These are phyloP conservation scores for Limnephilus lunatus DNA, from an alignment of 2,888 invertebrate genomes.

Conservation along the genomic window DNA sequence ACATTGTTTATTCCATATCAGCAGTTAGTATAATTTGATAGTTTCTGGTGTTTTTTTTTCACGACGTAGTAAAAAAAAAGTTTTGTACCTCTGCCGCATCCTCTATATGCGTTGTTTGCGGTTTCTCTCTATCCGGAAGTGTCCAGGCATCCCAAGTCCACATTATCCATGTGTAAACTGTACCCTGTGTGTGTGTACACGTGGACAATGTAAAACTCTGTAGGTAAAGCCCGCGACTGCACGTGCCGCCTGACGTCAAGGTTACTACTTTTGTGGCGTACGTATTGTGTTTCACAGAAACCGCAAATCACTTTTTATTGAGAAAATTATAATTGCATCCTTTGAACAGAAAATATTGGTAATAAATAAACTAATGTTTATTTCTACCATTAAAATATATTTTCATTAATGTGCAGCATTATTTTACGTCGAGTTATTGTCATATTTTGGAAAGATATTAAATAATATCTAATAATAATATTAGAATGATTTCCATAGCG, in stretches of 20 bases:
- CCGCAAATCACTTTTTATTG: conserved; percentile 13
- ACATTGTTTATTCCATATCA: too few species aligned
- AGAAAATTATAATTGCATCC: background rate
- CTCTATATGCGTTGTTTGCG: conserved; percentile 13
- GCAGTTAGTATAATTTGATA: too few species aligned
- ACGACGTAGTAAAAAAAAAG: background rate
- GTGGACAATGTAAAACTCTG: background rate
- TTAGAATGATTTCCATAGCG: too few species aligned
- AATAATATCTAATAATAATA: too few species aligned
- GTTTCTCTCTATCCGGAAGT: conserved; percentile 21
- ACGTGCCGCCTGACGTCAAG: background rate
- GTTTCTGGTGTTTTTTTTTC: background rate
- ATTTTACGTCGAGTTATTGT: too few species aligned
- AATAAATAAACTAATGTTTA: background rate
- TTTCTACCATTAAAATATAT: too few species aligned
- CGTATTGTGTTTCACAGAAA: conserved; percentile 19
- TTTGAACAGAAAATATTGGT: background rate
- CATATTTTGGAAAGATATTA: too few species aligned
- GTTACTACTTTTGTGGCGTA: background rate
- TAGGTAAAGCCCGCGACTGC: background rate
- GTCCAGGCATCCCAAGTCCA: background rate
- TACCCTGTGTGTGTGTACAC: background rate
- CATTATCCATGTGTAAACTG: conserved; percentile 12
- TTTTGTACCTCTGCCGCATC: conserved; percentile 7
- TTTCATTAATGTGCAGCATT: too few species aligned